These are phyloP conservation scores for Passer montanus DNA, from an alignment of 2,113 vertebrate species.

Conservation along the genomic window DNA sequence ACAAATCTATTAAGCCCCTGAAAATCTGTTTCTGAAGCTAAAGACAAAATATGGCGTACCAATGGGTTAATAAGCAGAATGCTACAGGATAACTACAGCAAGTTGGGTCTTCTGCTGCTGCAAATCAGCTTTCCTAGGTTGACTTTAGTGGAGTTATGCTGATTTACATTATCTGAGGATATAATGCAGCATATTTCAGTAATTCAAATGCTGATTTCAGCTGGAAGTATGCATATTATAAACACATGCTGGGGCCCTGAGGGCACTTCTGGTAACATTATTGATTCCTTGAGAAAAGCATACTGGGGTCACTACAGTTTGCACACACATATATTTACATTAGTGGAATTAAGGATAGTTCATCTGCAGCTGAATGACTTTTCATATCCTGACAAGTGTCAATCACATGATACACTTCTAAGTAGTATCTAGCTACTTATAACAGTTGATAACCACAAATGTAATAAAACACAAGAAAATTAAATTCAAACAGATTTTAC, in stretches of 20 bases:
- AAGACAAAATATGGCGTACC: background rate
- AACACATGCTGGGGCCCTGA: conserved; percentile 37
- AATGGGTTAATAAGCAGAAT: background rate
- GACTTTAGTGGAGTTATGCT: background rate
- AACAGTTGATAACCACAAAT: background rate
- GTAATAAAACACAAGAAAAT: background rate
- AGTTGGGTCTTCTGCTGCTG: background rate
- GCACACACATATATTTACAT: background rate
- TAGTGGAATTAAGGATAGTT: background rate
- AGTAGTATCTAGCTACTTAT: background rate
- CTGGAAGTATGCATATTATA: conserved; percentile 36
- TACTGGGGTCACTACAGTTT: conserved; percentile 1
- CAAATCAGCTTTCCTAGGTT: background rate
- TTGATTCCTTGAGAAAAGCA: background rate
- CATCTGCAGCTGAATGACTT: background rate
- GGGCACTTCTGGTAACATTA: conserved; percentile 30
- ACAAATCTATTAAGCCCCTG: background rate
- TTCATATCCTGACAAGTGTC: background rate
- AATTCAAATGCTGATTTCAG: conserved; percentile 42
- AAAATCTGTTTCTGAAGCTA: background rate
- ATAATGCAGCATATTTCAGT: conserved; percentile 20
- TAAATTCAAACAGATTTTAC: background rate
- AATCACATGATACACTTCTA: background rate
- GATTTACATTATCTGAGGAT: conserved; percentile 33
- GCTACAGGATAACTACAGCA: background rate